These are phyloP conservation scores for Drosophila bifasciata DNA, from an alignment of 1,140 invertebrate species.

Conservation along the genomic window DNA sequence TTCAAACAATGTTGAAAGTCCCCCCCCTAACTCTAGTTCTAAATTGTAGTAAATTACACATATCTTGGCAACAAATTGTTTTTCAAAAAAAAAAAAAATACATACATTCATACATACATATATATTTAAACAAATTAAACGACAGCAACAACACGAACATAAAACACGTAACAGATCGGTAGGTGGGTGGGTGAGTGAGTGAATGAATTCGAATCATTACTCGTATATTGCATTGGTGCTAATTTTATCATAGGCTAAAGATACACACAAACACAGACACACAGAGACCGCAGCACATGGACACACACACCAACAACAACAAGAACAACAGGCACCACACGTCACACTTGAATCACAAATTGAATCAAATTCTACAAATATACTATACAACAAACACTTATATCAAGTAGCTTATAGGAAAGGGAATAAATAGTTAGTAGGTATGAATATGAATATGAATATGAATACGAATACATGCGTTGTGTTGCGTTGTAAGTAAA, in stretches of 20 bases:
- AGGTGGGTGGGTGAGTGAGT: too few species aligned
- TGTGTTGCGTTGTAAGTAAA: constrained; percentile 26
- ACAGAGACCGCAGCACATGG: constrained; percentile 18
- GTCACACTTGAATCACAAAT: constrained; percentile 18
- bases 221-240: constrained; percentile 78
- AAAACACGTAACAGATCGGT: too few species aligned
- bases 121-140: neutral
- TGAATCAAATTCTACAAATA: constrained; percentile 38
- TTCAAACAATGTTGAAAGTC: too few species aligned
- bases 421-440: constrained; percentile 6
- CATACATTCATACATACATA: too few species aligned
- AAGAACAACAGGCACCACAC: constrained; percentile 2
- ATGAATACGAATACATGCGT: constrained; percentile 5
- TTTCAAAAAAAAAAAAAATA: neutral
- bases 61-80: constrained; percentile 62
- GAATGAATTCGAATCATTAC: constrained; percentile 41
- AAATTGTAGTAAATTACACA: constrained; percentile 70
- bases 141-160: neutral
- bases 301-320: too few species aligned
- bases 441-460: neutral
- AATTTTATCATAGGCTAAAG: constrained; percentile 73
- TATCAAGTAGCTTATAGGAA: constrained; percentile 48
- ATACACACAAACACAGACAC: constrained; percentile 8
- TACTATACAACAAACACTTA: constrained; percentile 15
- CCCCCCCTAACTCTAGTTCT: too few species aligned